Evolutionary conservation across 2,888 invertebrate species (phyloP).

Genomic region (Cerastoderma edule): DNA sequence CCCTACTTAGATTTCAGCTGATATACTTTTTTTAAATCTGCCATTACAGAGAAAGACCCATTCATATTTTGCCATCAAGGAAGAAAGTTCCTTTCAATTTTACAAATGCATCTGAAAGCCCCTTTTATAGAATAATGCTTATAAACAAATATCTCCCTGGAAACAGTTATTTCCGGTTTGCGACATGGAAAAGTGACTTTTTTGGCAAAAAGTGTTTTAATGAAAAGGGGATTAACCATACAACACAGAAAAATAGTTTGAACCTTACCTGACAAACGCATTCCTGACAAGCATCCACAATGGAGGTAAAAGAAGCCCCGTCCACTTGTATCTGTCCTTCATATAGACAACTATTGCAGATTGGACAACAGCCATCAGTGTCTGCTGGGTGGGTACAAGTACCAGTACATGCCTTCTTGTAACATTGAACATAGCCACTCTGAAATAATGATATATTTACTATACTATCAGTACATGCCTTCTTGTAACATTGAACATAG

Average conservation of each 20-base stretch:
- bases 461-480: conserved; percentile 63
- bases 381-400: conserved; percentile 70
- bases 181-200: too few relatives aligned
- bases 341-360: conserved; percentile 51
- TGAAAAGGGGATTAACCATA: neutral
- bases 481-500: conserved; percentile 43
- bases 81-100: too few relatives aligned
- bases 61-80: too few relatives aligned
- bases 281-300: conserved; percentile 61
- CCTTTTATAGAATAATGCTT: too few relatives aligned
- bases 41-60: too few relatives aligned
- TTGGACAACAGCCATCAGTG: conserved; percentile 67
- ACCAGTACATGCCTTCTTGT: conserved; percentile 58
- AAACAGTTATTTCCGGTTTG: too few relatives aligned
- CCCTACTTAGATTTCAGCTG: too few relatives aligned
- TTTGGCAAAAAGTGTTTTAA: too few relatives aligned
- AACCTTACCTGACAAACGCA: conserved; percentile 55
- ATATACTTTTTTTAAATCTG: too few relatives aligned
- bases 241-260: neutral
- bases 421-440: conserved; percentile 62
- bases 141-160: too few relatives aligned
- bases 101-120: too few relatives aligned
- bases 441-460: too few relatives aligned
- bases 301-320: conserved; percentile 51
- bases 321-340: conserved; percentile 44